Evolutionary conservation across 2,888 invertebrate species (phyloP).

Genomic region (Lucinisca nassula): DNA sequence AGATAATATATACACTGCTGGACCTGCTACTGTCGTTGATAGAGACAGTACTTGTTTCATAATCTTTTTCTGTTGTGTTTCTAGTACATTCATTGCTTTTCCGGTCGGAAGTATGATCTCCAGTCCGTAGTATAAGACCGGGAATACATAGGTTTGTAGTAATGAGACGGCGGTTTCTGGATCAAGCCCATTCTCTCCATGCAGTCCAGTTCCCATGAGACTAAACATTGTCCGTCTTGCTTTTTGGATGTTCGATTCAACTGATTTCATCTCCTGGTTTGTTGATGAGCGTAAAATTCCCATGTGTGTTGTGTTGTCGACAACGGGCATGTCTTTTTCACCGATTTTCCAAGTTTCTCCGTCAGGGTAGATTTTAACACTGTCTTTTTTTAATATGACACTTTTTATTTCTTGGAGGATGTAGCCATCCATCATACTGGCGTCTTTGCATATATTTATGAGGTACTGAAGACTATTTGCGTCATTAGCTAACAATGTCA

Average conservation of each 20-base stretch:
- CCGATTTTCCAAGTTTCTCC: no score
- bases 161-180: conserved; percentile 11
- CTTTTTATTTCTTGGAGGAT: neutral
- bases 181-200: conserved; percentile 23
- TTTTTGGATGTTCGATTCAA: conserved; percentile 24
- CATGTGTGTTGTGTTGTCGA: neutral
- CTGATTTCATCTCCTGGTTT: neutral
- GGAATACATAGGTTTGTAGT: conserved; percentile 23
- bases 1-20: conserved; percentile 25
- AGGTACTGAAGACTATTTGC: neutral
- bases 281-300: neutral
- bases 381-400: conserved; percentile 5
- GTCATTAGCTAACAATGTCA: conserved; percentile 3
- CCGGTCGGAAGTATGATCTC: conserved; percentile 9
- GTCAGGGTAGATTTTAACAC: no score
- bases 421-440: conserved; percentile 4
- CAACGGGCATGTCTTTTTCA: neutral
- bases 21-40: conserved; percentile 22
- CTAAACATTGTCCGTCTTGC: neutral
- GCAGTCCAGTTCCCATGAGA: conserved; percentile 20
- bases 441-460: neutral
- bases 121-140: conserved; percentile 23
- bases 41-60: conserved; percentile 28
- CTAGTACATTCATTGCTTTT: conserved; percentile 7
- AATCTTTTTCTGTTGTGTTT: conserved; percentile 12